phyloP scores from a whole-genome alignment of 2,113 vertebrate genomes.

The Pygoscelis adeliae region DNA sequence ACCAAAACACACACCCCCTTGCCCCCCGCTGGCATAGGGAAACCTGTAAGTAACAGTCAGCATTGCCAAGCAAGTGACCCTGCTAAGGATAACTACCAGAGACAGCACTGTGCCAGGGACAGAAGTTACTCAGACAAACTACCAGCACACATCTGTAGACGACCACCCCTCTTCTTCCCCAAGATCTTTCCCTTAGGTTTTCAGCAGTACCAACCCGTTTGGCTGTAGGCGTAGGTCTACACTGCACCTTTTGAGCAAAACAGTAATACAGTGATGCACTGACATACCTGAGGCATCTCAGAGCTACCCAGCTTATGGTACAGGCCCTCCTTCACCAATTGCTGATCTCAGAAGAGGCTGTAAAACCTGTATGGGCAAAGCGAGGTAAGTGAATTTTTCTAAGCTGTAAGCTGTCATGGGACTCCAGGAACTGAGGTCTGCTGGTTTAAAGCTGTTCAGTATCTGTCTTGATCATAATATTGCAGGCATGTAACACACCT shows the following conservation, averaged over 20 bases:
- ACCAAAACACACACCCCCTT: not conserved
- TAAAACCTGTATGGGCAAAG: not conserved
- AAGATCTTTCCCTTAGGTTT: not conserved
- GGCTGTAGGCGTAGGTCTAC: not conserved
- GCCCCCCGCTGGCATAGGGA: not conserved
- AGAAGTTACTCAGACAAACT: not conserved
- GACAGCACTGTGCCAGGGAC: not conserved
- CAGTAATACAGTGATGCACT: not conserved
- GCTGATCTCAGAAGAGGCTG: not conserved
- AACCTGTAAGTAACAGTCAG: not conserved
- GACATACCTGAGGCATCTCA: not conserved
- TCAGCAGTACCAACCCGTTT: not conserved
- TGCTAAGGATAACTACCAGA: not conserved
- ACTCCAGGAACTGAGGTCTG: not conserved
- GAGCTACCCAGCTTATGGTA: not conserved
- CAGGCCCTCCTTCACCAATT: not conserved
- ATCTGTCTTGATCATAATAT: not conserved
- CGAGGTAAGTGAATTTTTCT: not conserved
- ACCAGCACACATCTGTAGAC: not conserved
- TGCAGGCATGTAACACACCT: not conserved
- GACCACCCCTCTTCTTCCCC: not conserved
- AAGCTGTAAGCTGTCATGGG: not conserved
- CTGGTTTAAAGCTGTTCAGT: not conserved
- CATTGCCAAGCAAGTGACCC: fast-evolving
- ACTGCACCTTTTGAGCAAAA: not conserved